Base-by-base conservation (phyloP, 2,888 invertebrate genomes). In the Catocala fraxini region DNA sequence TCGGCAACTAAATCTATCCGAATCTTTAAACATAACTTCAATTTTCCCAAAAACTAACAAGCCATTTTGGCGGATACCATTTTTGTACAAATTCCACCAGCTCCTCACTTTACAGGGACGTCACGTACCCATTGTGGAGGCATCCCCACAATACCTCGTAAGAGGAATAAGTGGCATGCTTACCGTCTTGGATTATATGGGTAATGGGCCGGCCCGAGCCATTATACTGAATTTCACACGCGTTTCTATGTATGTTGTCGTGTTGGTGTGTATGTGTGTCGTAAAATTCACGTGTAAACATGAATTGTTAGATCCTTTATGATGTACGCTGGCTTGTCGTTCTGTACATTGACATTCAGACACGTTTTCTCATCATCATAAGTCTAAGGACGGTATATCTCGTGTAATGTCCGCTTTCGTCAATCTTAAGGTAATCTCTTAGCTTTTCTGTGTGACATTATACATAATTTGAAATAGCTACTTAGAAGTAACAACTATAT, bases 131-230 rank as follows among this genome's bases (percentile, higher is more conserved):
- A 77, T 77, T 75, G 77, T 77, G 63, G 43, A 73, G 68, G 68
- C 70, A 75, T 74, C 70, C 71, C 66, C 60, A 79, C 71, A 77
- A 79, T 80, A 74, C 65, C 66, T 72, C 71, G 78, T 81, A 77
- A 73, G 74, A 63, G 68, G 65, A 70, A 82, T 82, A 83, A 82
- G 78, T 78, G 73, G 79, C 69, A 56, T 69, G 71, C 79, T 77
- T 73, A 71, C 76, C 77, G 68, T 75, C 80, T 75, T 70, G 74
- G 83, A 78, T 83, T 82, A 80, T 77, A 64, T 71, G 72, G 72
- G 73, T 77, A 81, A 82, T 76, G 73, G 78, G 67, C 57, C 55
- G 56, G 65, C 54, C 65, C 68, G 63, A 56, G 41, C 72, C 66
- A 75, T 81, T 73, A 77, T 57, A 63, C 62, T 46, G 78, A 75